Conservation (phyloP, 2,888 invertebrate genomes). For the Microlaimidae sp. region DNA sequence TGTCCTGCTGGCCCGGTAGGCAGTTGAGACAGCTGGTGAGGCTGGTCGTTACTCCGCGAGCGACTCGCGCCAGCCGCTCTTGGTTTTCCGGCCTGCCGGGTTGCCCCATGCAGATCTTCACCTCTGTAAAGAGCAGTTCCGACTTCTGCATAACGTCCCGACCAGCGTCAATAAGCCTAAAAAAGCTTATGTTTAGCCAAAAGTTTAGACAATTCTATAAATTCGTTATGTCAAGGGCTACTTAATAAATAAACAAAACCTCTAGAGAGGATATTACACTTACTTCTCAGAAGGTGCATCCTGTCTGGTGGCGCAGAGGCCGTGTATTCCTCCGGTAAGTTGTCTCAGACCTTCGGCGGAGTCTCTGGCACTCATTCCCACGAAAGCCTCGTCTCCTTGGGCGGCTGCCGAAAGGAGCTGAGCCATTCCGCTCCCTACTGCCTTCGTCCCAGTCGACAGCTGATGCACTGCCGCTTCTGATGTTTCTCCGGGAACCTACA, state of each 20-base stretch:
- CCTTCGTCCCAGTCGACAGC: slow-evolving; percentile 17
- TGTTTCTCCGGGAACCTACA: slow-evolving; percentile 70
- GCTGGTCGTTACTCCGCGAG: slow-evolving; percentile 42
- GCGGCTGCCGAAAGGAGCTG: slow-evolving; percentile 68
- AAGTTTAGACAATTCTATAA: no score
- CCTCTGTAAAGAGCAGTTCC: slow-evolving; percentile 58
- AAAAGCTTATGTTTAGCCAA: not conserved
- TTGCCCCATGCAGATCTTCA: slow-evolving; percentile 54
- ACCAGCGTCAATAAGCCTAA: slow-evolving; percentile 44
- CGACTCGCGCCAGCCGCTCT: slow-evolving; percentile 46
- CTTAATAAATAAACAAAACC: not conserved
- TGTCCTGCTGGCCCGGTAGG: slow-evolving; percentile 76
- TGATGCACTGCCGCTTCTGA: slow-evolving; percentile 23
- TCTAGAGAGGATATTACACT: not conserved
- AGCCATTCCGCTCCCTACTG: slow-evolving; percentile 55
- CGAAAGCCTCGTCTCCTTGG: slow-evolving; percentile 57
- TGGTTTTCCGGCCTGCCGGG: slow-evolving; percentile 48
- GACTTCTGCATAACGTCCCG: slow-evolving; percentile 64
- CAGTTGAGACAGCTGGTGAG: slow-evolving; percentile 58
- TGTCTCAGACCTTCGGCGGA: slow-evolving; percentile 58
- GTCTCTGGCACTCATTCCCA: slow-evolving; percentile 43
- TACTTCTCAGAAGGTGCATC: slow-evolving; percentile 38
- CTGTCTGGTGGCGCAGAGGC: slow-evolving; percentile 53
- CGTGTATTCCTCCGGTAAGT: slow-evolving; percentile 56
- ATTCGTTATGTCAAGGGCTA: not conserved